Conservation (phyloP, 1,140 invertebrate species). For the Oedothorax gibbosus region DNA sequence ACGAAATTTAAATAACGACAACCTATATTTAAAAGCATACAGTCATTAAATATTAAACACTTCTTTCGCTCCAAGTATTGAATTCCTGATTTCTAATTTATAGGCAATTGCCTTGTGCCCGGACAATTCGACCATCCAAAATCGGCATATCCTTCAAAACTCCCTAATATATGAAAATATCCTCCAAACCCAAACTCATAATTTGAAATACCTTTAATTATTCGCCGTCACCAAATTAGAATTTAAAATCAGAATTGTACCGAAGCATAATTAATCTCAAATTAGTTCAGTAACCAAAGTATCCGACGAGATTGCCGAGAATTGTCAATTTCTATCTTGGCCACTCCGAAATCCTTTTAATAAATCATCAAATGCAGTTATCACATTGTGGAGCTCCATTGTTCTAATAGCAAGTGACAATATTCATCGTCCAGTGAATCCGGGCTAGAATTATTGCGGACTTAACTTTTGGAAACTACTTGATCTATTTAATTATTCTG, state of each 20-base stretch:
- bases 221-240: neutral
- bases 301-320: neutral
- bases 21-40: too few species aligned
- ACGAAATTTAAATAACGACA: too few species aligned
- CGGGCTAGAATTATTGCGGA: conserved; percentile 33
- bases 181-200: too few species aligned
- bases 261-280: neutral
- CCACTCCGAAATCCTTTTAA: conserved; percentile 17
- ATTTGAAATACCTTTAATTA: too few species aligned
- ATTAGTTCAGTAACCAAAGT: neutral
- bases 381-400: conserved; percentile 33
- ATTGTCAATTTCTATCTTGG: neutral
- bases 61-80: too few species aligned
- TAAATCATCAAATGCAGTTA: conserved; percentile 48
- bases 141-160: too few species aligned
- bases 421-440: conserved; percentile 3
- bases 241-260: neutral
- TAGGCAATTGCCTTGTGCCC: too few species aligned
- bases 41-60: too few species aligned
- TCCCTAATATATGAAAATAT: too few species aligned
- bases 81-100: too few species aligned
- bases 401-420: conserved; percentile 31
- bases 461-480: conserved; percentile 20
- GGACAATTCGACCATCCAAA: too few species aligned
- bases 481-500: conserved; percentile 46